Base-by-base conservation (phyloP, 2,888 invertebrate species). In the Dorcus hopei region DNA sequence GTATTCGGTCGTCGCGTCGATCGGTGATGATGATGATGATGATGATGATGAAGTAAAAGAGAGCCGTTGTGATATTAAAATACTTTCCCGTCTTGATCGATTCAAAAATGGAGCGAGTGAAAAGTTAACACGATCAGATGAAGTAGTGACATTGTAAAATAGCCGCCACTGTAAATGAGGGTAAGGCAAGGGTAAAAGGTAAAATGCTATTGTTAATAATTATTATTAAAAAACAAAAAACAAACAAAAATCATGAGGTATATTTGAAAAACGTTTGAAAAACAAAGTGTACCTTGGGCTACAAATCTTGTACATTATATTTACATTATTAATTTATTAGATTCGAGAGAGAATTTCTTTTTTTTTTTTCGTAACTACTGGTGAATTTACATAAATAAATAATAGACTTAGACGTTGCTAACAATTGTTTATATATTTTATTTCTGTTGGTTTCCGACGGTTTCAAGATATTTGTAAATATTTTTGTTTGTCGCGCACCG, bases 181-280 rank as follows among this genome's bases (percentile, higher is more conserved):
- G 69, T 70, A 68, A 66, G 68, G 68, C 68, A 69, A 69, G 70
- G 71, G 71, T 70, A 70, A 57, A 67, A 59, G 69, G 69, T 69
- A 66, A 65, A 68, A 66, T 62, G 67, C 69, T 70, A 71, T 69
- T 71, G 71, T 70, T 71, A 71, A 70, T 71, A 69, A 67, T 69
- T 70, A 33, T 33, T 33, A 33, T 33, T 33, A 33, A 33, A 33
- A 33, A 33, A 33, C 2, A 33, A 33, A 33, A 33, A 33, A 33
- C 26, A 33, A 33, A 33, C 26, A 60, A 53, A 60, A 68, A 61
- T 65, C 65, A 65, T 65, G 65, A 62, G 61, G 59, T 64, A 59
- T 64, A 62, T 49, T 57, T 55, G 14, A 63, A 59, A 63, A 65
- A 65, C 66, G 68, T 68, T 70, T 70, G 61, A 64, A 64, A 68